Evolutionary conservation across 2,113 vertebrate genomes (phyloP), one percentile per base, ranked within the genome.

Genomic region (Gila orcuttii): DNA sequence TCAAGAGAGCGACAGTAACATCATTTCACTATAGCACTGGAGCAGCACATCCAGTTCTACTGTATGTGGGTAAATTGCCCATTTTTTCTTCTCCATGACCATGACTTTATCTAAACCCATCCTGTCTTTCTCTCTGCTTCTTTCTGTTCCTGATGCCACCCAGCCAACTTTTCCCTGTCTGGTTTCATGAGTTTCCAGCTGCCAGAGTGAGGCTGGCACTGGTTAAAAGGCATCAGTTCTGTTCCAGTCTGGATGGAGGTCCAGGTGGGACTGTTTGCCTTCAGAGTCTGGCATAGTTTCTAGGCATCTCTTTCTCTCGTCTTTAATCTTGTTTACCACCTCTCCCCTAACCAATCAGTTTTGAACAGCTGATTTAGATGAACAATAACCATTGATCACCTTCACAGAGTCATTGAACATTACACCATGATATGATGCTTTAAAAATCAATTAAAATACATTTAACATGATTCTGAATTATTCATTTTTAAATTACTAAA

Each of bases 251-350:
- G 42, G 59, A 80, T 80, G 59, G 59, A 80, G 79, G 59, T 80
- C 59, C 78, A 64, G 78, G 78, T 80, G 78, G 78, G 79, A 64
- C 13, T 28, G 79, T 80, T 64, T 47, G 36, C 59, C 59, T 80
- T 15, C 59, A 80, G 79, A 21, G 59, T 64, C 36, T 80, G 79
- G 79, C 79, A 31, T 4, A 0, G 23, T 47, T 64, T 42, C 21
- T 64, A 80, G 13, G 36, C n/a, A 2, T 64, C 78, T 64, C 57
- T 28, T 33, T 64, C 28, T 64, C 59, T 47, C 42, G 25, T 47
- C 12, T 80, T 39, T 47, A 64, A 47, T 64, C 59, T 64, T 80
- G n/a, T 80, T 64, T 62, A 28, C 59, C 79, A 42, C 59, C 59
- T 64, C 78, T 80, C 13, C 3, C 6, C 59, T 17, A 79, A 60